Evolutionary conservation across 2,888 invertebrate genomes (phyloP).

Genomic region (Apodemia mormo): DNA sequence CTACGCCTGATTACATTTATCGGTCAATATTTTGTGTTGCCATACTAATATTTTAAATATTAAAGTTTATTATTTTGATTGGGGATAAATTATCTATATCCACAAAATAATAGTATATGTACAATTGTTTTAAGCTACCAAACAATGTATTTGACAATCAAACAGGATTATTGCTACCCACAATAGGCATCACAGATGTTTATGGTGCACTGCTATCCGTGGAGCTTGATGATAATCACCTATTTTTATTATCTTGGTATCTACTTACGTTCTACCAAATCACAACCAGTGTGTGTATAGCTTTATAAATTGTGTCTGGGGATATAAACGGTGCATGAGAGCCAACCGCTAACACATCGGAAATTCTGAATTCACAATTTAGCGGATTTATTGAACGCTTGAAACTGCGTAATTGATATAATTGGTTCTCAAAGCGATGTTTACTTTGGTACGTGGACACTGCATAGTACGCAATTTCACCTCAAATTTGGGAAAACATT

Average conservation of each 20-base stretch:
- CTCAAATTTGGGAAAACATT: not conserved
- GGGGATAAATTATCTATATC: too few relatives aligned
- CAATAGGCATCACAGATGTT: too few relatives aligned
- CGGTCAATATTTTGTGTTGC: too few relatives aligned
- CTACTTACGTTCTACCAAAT: not conserved
- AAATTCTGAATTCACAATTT: slow-evolving; percentile 9
- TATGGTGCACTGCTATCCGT: too few relatives aligned
- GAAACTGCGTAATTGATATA: not conserved
- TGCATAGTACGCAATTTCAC: not conserved
- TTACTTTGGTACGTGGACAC: not conserved
- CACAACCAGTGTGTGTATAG: not conserved
- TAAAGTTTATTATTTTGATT: too few relatives aligned
- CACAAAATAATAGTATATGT: too few relatives aligned
- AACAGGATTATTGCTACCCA: too few relatives aligned
- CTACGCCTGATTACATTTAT: too few relatives aligned
- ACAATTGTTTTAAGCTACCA: too few relatives aligned
- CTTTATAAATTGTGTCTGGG: not conserved
- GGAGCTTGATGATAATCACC: too few relatives aligned
- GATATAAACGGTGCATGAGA: not conserved
- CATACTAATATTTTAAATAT: too few relatives aligned
- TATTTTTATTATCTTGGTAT: not conserved
- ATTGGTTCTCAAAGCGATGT: not conserved
- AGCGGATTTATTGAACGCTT: not conserved
- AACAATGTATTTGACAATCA: too few relatives aligned
- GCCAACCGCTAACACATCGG: slow-evolving; percentile 7